Evolutionary conservation across 2,888 invertebrate species (phyloP).

Genomic region (Dynastes grantii): DNA sequence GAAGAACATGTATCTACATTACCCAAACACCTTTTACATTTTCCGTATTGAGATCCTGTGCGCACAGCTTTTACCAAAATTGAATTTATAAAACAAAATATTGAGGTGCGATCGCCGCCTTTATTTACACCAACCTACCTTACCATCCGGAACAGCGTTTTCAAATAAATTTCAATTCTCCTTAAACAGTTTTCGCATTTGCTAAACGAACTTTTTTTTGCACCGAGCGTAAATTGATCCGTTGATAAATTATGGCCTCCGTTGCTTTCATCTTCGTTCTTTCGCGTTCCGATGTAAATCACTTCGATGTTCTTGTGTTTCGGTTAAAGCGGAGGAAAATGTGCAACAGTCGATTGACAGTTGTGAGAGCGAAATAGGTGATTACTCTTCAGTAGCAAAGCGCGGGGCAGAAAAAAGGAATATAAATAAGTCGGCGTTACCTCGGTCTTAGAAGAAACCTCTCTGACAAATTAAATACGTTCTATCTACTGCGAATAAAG

Average conservation of each 20-base stretch:
- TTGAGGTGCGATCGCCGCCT: neutral
- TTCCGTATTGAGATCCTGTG: neutral
- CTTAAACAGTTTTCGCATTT: constrained; percentile 11
- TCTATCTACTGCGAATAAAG: neutral
- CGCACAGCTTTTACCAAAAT: constrained; percentile 1
- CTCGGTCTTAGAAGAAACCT: constrained; percentile 6
- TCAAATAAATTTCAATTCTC: constrained; percentile 28
- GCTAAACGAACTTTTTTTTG: constrained; percentile 20
- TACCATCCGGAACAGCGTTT: neutral
- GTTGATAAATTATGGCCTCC: constrained; percentile 22
- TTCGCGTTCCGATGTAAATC: constrained; percentile 17
- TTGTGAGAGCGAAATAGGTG: constrained; percentile 21
- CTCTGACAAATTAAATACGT: constrained; percentile 22
- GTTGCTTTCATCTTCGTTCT: constrained; percentile 14
- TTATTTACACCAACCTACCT: constrained; percentile 1
- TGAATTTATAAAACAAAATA: constrained; percentile 5
- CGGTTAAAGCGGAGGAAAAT: constrained; percentile 13
- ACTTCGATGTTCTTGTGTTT: constrained; percentile 25
- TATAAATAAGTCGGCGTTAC: constrained; percentile 23
- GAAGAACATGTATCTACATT: no score
- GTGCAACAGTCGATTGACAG: constrained; percentile 34
- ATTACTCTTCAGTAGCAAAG: constrained; percentile 5
- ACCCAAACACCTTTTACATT: no score
- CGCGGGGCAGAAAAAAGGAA: neutral
- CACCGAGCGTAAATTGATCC: constrained; percentile 13